Conservation (phyloP, 2,113 vertebrate genomes). For the Athene cunicularia region DNA sequence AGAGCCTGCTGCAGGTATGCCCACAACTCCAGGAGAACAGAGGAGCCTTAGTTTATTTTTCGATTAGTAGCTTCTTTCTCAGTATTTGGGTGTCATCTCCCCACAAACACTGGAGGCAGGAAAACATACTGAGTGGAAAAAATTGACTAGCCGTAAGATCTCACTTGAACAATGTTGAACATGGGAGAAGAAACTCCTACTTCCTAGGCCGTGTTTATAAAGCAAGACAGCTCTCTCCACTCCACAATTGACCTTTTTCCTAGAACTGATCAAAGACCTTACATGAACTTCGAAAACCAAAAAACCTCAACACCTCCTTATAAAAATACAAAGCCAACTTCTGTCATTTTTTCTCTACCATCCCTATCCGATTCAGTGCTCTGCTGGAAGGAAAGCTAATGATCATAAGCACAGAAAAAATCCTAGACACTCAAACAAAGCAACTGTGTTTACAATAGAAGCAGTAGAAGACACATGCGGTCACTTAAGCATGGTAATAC, state of each 20-base stretch:
- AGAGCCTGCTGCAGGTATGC: background rate
- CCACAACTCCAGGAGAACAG: background rate
- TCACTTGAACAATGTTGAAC: background rate
- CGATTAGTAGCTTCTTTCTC: background rate
- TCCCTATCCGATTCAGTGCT: background rate
- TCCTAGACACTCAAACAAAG: background rate
- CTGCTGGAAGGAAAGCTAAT: background rate
- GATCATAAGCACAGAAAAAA: background rate
- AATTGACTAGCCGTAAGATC: background rate
- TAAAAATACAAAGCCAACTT: background rate
- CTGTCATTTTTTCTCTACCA: background rate
- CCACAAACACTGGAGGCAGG: background rate
- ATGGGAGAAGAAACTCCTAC: background rate
- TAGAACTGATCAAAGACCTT: background rate
- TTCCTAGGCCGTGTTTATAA: background rate
- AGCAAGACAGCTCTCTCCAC: background rate
- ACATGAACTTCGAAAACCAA: background rate
- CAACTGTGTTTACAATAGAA: background rate
- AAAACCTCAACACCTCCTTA: background rate
- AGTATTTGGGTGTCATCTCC: background rate
- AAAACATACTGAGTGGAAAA: background rate
- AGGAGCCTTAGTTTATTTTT: background rate
- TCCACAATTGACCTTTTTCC: background rate
- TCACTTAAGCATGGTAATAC: background rate
- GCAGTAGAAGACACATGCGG: background rate